Base-by-base conservation (phyloP, 2,797 vertebrate species). In the Pteropus rufus region DNA sequence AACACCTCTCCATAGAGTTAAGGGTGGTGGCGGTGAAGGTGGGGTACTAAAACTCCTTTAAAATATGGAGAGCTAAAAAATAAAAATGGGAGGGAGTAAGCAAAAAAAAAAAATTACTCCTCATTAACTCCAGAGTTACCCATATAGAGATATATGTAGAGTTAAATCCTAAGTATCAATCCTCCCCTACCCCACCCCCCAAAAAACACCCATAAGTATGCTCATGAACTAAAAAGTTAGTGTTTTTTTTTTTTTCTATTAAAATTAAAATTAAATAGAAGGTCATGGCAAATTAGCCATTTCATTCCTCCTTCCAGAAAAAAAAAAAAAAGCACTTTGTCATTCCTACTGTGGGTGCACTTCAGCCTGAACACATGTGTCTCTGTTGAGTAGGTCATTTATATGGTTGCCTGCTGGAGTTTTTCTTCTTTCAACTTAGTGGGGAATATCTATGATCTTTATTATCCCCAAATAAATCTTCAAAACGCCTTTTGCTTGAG, bases 291-390 rank as follows among this genome's bases (percentile, higher is more conserved):
- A 97, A 98, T 97, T 97, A 97, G 72, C 62, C 83, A 94, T 98
- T 98, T 98, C 95, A 94, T 97, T 96, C 97, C 93, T 96, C 95
- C 73, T 97, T 97, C 97, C 96, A 97, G 56, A 94, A 98, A 95
- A 49, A 94, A 96, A 97, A 94, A 34, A 34, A 95, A 64, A 96
- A 94, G 96, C 83, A 96, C 96, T 98, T 97, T 98, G 97, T 98
- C 98, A 98, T 97, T 98, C 97, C 97, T 82, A 72, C 97, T 97
- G 80, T 97, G 98, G 97, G 96, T 95, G 97, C 96, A 96, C 97
- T 98, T 98, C 97, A 98, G 93, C 93, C 87, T 97, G 93, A 97
- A 97, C 92, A 98, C 98, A 98, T 95, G 96, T 95, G 98, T 98
- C 98, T 99, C 98, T 98, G 98, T 98, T 96, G 88, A 97, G 69